phyloP scores from a whole-genome alignment of 2,888 invertebrate genomes.

The Alviniconcha strummeri region DNA sequence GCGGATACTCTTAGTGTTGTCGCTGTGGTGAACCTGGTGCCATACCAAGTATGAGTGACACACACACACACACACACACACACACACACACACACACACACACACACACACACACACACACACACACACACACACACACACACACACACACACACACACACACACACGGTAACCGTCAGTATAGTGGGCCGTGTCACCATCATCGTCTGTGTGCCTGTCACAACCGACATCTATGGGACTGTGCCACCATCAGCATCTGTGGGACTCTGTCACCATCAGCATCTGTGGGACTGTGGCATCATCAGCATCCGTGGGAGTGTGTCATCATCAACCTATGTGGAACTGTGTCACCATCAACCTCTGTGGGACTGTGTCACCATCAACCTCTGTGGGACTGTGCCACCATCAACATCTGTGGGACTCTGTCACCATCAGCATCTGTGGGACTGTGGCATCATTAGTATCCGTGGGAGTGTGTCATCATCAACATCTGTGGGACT shows the following conservation, averaged over 20 bases:
- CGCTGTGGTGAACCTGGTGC: not conserved
- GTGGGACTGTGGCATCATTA: too few relatives aligned
- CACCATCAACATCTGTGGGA: not conserved
- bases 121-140: too few relatives aligned
- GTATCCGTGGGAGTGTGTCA: not conserved
- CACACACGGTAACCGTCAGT: not conserved
- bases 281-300: too few relatives aligned
- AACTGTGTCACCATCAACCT: not conserved
- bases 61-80: too few relatives aligned
- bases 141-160: too few relatives aligned
- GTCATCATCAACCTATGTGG: not conserved
- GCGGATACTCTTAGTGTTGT: not conserved
- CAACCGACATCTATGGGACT: too few relatives aligned
- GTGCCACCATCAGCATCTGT: not conserved
- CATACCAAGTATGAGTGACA: not conserved
- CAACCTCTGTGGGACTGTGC: not conserved
- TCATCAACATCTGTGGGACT: not conserved
- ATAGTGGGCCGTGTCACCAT: not conserved
- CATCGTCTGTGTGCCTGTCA: not conserved
- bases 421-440: not conserved
- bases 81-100: too few relatives aligned
- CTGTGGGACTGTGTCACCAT: not conserved
- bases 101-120: too few relatives aligned
- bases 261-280: not conserved
- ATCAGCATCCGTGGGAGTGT: not conserved